A percentile compares a stretch with the other conserved stretches of the same genome.
phyloP scores from a whole-genome alignment of 2,113 vertebrate species.

The Oryzias melastigma region DNA sequence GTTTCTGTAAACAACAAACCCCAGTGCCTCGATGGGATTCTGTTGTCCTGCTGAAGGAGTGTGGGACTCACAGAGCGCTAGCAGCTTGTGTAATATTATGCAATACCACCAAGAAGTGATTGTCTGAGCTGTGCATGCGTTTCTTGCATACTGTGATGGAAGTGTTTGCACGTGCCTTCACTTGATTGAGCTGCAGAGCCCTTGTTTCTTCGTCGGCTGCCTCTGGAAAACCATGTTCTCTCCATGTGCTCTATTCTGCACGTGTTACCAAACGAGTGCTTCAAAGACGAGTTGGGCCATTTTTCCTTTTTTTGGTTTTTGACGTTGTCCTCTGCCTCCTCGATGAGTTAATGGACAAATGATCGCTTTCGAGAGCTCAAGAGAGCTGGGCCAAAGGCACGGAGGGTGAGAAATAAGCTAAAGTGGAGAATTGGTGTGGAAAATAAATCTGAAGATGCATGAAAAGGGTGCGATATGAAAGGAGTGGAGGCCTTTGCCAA shows the following conservation, averaged over 20 bases:
- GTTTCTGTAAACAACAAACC: conserved; percentile 44
- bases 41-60: conserved; percentile 15
- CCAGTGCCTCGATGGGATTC: conserved; percentile 18
- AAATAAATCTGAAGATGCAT: neutral
- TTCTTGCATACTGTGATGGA: no score
- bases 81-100: conserved; percentile 20
- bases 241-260: conserved; percentile 22
- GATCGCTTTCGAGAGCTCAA: conserved; percentile 42
- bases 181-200: conserved; percentile 36
- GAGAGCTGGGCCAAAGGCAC: conserved; percentile 7
- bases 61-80: conserved; percentile 2
- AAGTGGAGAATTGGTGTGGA: neutral
- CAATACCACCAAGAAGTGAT: neutral
- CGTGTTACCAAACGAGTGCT: conserved; percentile 34
- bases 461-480: conserved; percentile 5
- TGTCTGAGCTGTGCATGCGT: neutral
- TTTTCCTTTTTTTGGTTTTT: conserved; percentile 32
- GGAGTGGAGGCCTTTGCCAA: conserved; percentile 5
- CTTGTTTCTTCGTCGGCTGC: conserved; percentile 52
- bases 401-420: conserved; percentile 17
- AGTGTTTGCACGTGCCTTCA: conserved; percentile 12
- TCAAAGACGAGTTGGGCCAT: conserved; percentile 43
- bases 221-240: conserved; percentile 27
- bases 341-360: conserved; percentile 60
- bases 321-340: conserved; percentile 47